Base-by-base conservation (phyloP, 2,797 vertebrate genomes). In the Eupleurogrammus muticus region DNA sequence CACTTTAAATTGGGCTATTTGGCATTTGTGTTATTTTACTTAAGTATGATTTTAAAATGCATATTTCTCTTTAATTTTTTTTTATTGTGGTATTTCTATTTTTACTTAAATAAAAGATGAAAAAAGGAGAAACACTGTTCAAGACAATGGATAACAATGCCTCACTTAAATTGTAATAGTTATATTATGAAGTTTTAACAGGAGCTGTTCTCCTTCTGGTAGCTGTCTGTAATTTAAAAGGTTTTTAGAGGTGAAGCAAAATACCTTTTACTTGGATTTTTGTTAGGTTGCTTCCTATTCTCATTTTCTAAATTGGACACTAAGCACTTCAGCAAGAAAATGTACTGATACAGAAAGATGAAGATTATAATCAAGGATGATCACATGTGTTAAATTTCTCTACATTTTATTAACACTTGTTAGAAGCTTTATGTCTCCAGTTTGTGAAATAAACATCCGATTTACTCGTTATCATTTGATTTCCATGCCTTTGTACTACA, bases 321-420 rank as follows among this genome's bases (percentile, higher is more conserved):
- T 42, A 48, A 47, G 4, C 19, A 9, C 36, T 63, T 46, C 7
- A 51, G 46, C 23, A n/a, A 38, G n/a, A n/a, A 40, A 52, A 16
- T 17, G 16, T 16, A 2, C 40, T 44, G 14, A 16, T 17, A n/a
- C 7, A 44, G 38, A 17, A 42, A 35, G 11, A 57, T n/a, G 40
- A 14, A 55, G 23, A 28, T 9, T 12, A 48, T 24, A 65, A 70
- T 63, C n/a, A 79, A 32, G 19, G 54, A 66, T 34, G 51, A 63
- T 82, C 83, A 84, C 75, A 77, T 79, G 64, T 50, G 73, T 48
- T 67, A 16, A 16, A 34, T 86, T 85, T 61, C 19, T 35, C 2
- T 49, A 16, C 67, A 53, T 68, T 88, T 85, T 79, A 87, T 85
- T 77, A 5, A 38, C 14, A 59, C 34, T 74, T 75, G 83, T 86